Percentiles rank a stretch among this genome's conserved stretches.
Evolutionary conservation across 92 coral and sea anemone species (phyloP).

Genomic region (Phenganax stokvisi): DNA sequence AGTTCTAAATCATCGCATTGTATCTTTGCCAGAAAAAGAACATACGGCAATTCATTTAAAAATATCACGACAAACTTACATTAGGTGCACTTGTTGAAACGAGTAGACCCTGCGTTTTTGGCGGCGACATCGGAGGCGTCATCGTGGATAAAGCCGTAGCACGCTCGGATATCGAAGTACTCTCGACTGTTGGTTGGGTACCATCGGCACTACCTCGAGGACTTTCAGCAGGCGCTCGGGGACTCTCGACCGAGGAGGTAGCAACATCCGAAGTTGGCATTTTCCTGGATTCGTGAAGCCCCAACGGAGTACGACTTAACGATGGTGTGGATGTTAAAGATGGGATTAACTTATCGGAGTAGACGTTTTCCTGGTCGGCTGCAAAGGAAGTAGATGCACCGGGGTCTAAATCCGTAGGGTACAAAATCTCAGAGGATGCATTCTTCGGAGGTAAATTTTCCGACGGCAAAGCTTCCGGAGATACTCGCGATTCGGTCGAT

Average conservation of each 20-base stretch:
- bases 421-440: not conserved
- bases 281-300: not conserved
- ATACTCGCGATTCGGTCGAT: not conserved
- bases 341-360: not conserved
- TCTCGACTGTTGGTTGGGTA: not conserved
- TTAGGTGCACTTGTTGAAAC: slow-evolving; percentile 1
- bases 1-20: too few relatives aligned
- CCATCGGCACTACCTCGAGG: not conserved
- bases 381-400: not conserved
- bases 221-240: not conserved
- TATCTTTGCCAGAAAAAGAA: too few relatives aligned
- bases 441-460: not conserved
- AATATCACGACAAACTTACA: not conserved
- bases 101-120: not conserved
- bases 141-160: slow-evolving; percentile 16
- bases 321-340: slow-evolving; percentile 1
- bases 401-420: slow-evolving; percentile 8
- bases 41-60: too few relatives aligned
- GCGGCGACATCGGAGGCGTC: slow-evolving; percentile 39
- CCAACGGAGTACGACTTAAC: not conserved
- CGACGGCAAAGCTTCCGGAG: not conserved
- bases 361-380: not conserved
- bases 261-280: not conserved
- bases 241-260: not conserved
- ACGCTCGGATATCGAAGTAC: slow-evolving; percentile 5